phyloP scores from a whole-genome alignment of 2,797 vertebrate species.

The Scomberomorus guttatus region DNA sequence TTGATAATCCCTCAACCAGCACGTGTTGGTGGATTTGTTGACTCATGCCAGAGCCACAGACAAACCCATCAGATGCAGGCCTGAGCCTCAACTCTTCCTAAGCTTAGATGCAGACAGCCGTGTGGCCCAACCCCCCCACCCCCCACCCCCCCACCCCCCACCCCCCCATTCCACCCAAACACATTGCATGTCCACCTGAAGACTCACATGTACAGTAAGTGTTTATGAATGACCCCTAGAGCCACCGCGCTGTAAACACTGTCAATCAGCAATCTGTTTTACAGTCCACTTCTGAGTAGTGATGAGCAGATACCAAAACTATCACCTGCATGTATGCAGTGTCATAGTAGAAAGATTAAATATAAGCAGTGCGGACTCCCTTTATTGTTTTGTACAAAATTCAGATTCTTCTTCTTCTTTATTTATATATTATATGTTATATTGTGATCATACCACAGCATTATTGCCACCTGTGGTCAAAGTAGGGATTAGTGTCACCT shows the following conservation, averaged over 20 bases:
- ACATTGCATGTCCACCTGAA: constrained; percentile 80
- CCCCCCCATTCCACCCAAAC: constrained; percentile 66
- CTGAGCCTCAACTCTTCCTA: constrained; percentile 68
- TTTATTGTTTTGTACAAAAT: not conserved
- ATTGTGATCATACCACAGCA: not conserved
- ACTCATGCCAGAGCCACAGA: constrained; percentile 77
- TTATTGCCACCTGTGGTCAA: not conserved
- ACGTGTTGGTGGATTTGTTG: constrained; percentile 83
- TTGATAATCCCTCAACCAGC: constrained; percentile 78
- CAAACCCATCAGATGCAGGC: constrained; percentile 65
- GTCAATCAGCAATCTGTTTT: constrained; percentile 54
- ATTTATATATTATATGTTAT: too few species aligned
- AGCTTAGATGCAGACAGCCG: constrained; percentile 57
- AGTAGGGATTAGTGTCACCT: not conserved
- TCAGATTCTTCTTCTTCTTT: not conserved
- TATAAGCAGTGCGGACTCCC: not conserved
- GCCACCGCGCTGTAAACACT: constrained; percentile 39
- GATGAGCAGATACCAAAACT: not conserved
- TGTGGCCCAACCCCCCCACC: constrained; percentile 40
- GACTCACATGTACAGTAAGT: constrained; percentile 65
- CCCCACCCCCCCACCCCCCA: constrained; percentile 51
- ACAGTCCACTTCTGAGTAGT: constrained; percentile 22
- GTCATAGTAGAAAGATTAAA: not conserved
- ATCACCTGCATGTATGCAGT: not conserved
- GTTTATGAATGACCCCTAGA: constrained; percentile 58